phyloP scores from a whole-genome alignment of 2,888 invertebrate genomes.

The Phortica magna region DNA sequence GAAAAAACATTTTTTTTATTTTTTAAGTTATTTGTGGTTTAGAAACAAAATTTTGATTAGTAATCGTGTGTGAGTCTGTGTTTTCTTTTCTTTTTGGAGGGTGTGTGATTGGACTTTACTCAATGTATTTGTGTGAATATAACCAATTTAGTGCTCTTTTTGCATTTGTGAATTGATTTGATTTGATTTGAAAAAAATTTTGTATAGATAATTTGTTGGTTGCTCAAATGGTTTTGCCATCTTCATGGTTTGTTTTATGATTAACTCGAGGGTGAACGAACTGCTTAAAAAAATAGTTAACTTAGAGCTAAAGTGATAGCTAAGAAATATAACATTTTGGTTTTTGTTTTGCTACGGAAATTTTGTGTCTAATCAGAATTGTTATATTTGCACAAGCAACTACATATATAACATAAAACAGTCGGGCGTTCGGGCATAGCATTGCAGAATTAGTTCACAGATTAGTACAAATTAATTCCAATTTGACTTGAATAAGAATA shows the following conservation, averaged over 20 bases:
- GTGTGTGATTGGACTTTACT: neutral
- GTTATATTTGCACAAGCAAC: constrained; percentile 10
- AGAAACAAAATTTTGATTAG: neutral
- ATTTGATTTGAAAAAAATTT: neutral
- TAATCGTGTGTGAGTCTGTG: neutral
- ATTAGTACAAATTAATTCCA: neutral
- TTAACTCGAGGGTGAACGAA: constrained; percentile 34
- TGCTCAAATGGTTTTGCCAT: neutral
- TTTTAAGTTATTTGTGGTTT: neutral
- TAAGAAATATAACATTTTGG: neutral
- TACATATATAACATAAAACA: constrained; percentile 10
- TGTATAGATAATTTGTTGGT: neutral
- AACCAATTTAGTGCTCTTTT: neutral
- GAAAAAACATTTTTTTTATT: neutral
- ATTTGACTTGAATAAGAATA: neutral
- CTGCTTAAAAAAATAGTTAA: constrained; percentile 8
- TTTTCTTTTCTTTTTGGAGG: neutral
- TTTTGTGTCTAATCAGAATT: constrained; percentile 2
- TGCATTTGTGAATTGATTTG: neutral
- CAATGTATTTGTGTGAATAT: neutral
- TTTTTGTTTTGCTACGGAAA: neutral
- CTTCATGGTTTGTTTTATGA: constrained; percentile 23
- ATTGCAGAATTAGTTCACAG: constrained; percentile 13
- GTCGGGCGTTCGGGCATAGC: constrained; percentile 3
- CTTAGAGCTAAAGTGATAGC: constrained; percentile 29